phyloP scores from a whole-genome alignment of 2,797 vertebrate species.

The Babyrousa celebensis region DNA sequence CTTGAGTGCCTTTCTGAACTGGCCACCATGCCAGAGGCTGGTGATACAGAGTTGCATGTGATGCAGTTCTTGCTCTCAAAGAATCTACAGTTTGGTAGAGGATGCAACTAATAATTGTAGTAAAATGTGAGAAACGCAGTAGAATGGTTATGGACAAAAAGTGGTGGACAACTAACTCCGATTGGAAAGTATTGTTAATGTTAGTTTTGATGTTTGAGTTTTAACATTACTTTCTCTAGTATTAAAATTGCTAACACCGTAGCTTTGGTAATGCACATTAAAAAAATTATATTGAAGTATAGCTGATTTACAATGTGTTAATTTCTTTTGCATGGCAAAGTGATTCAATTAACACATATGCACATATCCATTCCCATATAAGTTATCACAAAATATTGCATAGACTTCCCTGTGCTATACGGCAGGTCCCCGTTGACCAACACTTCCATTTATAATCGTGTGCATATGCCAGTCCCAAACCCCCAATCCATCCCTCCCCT shows the following conservation, averaged over 20 bases:
- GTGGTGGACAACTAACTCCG: background rate
- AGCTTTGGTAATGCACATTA: slow-evolving; percentile 74
- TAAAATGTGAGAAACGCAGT: background rate
- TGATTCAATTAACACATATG: no score
- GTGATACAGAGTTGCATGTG: background rate
- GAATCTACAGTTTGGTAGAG: background rate
- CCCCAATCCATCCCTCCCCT: no score
- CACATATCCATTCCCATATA: no score
- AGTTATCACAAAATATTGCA: no score
- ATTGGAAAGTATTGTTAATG: background rate
- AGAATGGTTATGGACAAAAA: background rate
- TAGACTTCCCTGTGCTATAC: no score
- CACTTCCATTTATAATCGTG: no score
- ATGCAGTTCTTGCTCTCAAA: background rate
- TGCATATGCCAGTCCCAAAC: no score
- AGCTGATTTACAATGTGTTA: no score
- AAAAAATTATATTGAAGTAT: no score
- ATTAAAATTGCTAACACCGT: slow-evolving; percentile 82
- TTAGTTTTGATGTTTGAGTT: background rate
- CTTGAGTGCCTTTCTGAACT: slow-evolving; percentile 19
- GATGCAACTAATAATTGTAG: background rate
- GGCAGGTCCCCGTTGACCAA: no score
- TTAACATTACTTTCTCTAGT: slow-evolving; percentile 69
- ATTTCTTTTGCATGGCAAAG: no score
- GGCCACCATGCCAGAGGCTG: background rate